phyloP scores from a whole-genome alignment of 1,140 invertebrate genomes.

The Drosophila persimilis region DNA sequence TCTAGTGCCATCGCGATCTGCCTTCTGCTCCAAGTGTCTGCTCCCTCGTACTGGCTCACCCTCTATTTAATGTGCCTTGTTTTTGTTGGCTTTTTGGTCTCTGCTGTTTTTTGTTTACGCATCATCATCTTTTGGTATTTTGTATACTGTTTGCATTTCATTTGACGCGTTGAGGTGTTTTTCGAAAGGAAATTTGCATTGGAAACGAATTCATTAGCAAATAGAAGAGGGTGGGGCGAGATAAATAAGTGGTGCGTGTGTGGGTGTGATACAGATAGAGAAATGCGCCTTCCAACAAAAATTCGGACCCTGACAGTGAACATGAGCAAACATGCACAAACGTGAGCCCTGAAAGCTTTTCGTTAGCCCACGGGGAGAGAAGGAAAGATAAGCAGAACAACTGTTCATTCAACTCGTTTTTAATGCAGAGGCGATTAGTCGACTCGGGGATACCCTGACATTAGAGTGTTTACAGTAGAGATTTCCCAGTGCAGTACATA shows the following conservation, averaged over 20 bases:
- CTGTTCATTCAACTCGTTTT: conserved; percentile 5
- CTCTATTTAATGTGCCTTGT: conserved; percentile 6
- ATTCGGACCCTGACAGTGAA: conserved; percentile 18
- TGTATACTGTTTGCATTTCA: conserved; percentile 70
- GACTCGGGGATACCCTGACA: neutral
- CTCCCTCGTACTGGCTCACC: neutral
- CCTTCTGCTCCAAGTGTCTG: conserved; percentile 17
- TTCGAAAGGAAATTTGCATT: conserved; percentile 62
- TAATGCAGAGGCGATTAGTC: no score
- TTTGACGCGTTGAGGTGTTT: conserved; percentile 67
- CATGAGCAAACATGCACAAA: conserved; percentile 8
- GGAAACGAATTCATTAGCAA: conserved; percentile 73
- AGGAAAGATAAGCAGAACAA: neutral
- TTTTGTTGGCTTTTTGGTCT: conserved; percentile 40
- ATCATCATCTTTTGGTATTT: conserved; percentile 52
- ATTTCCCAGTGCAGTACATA: no score
- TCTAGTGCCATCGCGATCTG: neutral
- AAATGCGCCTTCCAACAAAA: conserved; percentile 10
- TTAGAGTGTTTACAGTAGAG: neutral
- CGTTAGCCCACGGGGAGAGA: conserved; percentile 2
- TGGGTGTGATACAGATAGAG: neutral
- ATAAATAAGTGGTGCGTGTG: neutral
- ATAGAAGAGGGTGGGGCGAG: neutral
- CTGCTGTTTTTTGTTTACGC: conserved; percentile 51
- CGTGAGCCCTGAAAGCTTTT: conserved; percentile 12